phyloP scores from a whole-genome alignment of 2,113 vertebrate species.

The Bombycilla garrulus region DNA sequence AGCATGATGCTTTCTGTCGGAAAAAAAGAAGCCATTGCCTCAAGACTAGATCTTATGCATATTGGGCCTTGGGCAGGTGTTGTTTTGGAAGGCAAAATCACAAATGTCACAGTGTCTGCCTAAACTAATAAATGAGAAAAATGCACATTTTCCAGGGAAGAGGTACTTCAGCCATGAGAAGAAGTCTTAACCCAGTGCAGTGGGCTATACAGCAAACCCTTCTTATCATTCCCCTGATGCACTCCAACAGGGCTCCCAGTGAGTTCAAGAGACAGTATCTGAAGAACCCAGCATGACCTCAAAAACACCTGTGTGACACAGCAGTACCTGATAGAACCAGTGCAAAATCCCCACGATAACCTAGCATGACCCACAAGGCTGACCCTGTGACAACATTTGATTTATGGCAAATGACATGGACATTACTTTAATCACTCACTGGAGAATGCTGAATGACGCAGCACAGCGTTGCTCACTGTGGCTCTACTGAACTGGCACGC shows the following conservation, averaged over 20 bases:
- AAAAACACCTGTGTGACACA: neutral
- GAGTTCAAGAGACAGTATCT: neutral
- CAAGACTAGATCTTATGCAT: neutral
- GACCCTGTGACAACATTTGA: conserved; percentile 5
- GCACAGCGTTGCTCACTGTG: conserved; percentile 37
- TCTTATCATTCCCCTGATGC: neutral
- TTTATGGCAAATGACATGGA: conserved; percentile 25
- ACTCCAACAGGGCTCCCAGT: neutral
- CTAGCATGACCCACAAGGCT: neutral
- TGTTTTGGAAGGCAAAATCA: neutral
- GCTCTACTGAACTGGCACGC: conserved; percentile 5
- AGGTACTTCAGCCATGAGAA: neutral
- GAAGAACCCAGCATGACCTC: neutral
- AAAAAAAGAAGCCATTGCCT: neutral
- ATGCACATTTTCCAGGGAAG: neutral
- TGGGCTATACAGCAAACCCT: neutral
- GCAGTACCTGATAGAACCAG: conserved; percentile 11
- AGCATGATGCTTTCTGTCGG: neutral
- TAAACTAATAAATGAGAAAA: neutral
- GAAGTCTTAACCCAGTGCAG: neutral
- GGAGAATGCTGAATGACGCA: conserved; percentile 12
- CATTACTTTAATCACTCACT: conserved; percentile 7
- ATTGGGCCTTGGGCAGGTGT: neutral
- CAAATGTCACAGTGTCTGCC: neutral
- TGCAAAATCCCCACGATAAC: neutral